Percentiles rank a stretch among this genome's conserved stretches.
Evolutionary conservation across 2,113 vertebrate species (phyloP).

Genomic region (Kryptolebias marmoratus): DNA sequence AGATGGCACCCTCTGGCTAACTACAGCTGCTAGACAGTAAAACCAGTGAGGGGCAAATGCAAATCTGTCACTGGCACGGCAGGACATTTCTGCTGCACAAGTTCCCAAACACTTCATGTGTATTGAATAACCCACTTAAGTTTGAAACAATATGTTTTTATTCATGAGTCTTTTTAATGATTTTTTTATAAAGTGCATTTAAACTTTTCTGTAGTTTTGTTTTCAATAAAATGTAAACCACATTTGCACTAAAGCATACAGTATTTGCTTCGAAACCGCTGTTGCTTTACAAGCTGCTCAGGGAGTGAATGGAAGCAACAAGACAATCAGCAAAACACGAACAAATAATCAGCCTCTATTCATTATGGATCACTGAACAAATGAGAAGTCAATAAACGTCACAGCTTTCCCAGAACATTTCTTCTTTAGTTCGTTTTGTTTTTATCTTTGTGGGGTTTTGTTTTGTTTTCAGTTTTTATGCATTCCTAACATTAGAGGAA

Average conservation of each 20-base stretch:
- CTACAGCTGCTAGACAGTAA: slow-evolving; percentile 57
- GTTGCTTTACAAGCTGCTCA: too few relatives aligned
- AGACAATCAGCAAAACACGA: too few relatives aligned
- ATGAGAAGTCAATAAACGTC: too few relatives aligned
- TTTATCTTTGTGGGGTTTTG: too few relatives aligned
- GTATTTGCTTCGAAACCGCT: not conserved
- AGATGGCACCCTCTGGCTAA: slow-evolving; percentile 49
- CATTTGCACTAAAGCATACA: not conserved
- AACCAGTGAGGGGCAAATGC: slow-evolving; percentile 58
- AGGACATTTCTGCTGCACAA: slow-evolving; percentile 32
- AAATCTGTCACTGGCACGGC: slow-evolving; percentile 44
- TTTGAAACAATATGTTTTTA: not conserved
- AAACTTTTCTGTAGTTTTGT: not conserved
- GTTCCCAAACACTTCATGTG: slow-evolving; percentile 35
- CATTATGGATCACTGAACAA: too few relatives aligned
- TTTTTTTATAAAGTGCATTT: not conserved
- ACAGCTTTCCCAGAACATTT: too few relatives aligned
- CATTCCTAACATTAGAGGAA: too few relatives aligned
- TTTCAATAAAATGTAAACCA: not conserved
- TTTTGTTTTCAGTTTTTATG: too few relatives aligned
- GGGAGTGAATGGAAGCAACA: too few relatives aligned
- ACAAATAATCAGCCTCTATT: too few relatives aligned
- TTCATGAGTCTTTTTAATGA: not conserved
- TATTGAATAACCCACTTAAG: not conserved
- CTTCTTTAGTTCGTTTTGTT: too few relatives aligned